Evolutionary conservation across 2,797 vertebrate genomes (phyloP), one percentile per base, ranked within the genome.

Genomic region (Sebastes paucispinis): DNA sequence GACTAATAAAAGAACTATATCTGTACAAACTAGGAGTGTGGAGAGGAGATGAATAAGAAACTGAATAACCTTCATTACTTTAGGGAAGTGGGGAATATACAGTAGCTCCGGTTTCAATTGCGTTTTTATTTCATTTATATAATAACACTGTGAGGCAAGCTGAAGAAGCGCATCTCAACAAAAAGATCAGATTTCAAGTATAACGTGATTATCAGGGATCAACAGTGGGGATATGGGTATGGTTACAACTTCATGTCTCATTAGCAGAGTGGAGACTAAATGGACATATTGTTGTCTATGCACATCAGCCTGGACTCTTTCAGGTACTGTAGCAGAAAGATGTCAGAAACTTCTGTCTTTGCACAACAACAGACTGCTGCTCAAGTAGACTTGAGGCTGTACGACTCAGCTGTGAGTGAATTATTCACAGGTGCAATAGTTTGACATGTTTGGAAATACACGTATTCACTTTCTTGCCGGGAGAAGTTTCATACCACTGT

Each of bases 1-100:
- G n/a, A 71, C 67, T 68, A 69, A 88, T 62, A 85, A 78, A 69
- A 72, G 4, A 77, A 64, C 27, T 12, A 25, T 24, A 55, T 69
- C 58, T 73, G 43, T 50, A 18, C 24, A 69, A 63, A 63, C 60
- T 8, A 66, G 43, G 14, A 29, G 20, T 3, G 39, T 3, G 11
- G 58, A 71, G 34, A 54, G 34, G 14, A 69, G 77, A 77, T 31
- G 24, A 79, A 32, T 8, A 52, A 73, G 36, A 29, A 62, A 73
- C 9, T 4, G 12, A 69, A 79, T 14, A 24, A 1, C 16, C 31
- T 69, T 82, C 13, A 75, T 77, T 73, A 65, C 68, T 83, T 81
- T 4, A 64, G 81, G 75, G 80, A 83, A 32, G 32, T 57, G 32
- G 70, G 50, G 60, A 85, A 67, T 50, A 67, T 50, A 79, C 34